phyloP scores from a whole-genome alignment of 2,888 invertebrate species.

The Strigamia transsilvanica region DNA sequence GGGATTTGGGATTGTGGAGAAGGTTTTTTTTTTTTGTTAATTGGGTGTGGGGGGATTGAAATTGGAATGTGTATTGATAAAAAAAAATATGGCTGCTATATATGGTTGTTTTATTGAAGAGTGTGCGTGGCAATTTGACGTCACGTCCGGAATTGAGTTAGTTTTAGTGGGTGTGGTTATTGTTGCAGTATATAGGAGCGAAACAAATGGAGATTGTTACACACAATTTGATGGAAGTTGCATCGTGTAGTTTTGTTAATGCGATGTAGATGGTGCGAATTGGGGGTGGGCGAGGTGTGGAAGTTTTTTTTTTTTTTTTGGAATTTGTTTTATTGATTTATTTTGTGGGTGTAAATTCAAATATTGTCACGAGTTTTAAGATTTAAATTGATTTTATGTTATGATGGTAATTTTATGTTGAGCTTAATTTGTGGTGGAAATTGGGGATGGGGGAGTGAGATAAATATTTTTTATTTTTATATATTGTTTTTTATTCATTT shows the following conservation, averaged over 20 bases:
- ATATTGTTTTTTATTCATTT: background rate
- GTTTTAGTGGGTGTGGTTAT: conserved; percentile 44
- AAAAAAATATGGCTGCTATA: conserved; percentile 26
- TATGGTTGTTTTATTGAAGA: conserved; percentile 36
- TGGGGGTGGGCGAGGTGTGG: background rate
- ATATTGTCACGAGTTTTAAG: too few relatives aligned
- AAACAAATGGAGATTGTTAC: conserved; percentile 24
- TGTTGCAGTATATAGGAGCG: conserved; percentile 9
- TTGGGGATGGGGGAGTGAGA: too few relatives aligned
- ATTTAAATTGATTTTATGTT: too few relatives aligned
- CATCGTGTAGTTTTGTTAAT: background rate
- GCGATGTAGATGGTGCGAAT: background rate
- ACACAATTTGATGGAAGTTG: conserved; percentile 1
- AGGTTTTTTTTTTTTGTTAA: background rate
- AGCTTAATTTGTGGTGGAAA: too few relatives aligned
- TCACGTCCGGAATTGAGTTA: conserved; percentile 19
- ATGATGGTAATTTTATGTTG: too few relatives aligned
- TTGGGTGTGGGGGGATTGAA: background rate
- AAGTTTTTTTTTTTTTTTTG: background rate
- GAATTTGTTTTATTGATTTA: background rate
- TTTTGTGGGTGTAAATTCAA: background rate
- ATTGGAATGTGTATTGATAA: background rate
- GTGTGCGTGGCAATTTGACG: conserved; percentile 38
- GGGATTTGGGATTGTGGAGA: background rate
- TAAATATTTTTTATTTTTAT: background rate